Percentiles rank a stretch among this genome's conserved stretches.
Evolutionary conservation across 2,888 invertebrate species (phyloP).

Genomic region (Amaurobius ferox): DNA sequence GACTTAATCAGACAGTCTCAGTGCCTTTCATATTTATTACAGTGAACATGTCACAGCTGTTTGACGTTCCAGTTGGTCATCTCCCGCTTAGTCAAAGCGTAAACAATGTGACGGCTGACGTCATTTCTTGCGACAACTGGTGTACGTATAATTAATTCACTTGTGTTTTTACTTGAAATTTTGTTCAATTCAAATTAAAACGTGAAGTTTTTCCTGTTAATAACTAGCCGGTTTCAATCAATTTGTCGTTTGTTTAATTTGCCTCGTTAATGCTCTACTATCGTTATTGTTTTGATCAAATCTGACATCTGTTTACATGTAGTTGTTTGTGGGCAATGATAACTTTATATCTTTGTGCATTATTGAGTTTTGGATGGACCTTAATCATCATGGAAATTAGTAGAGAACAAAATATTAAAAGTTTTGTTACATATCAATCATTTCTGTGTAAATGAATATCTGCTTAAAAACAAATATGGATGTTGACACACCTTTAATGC

Average conservation of each 20-base stretch:
- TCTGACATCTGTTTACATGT: conserved; percentile 37
- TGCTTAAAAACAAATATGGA: conserved; percentile 34
- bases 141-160: conserved; percentile 13
- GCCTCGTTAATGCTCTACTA: not conserved
- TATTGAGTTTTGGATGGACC: not conserved
- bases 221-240: too few species aligned
- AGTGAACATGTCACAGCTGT: not conserved
- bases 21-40: too few species aligned
- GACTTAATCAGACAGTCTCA: too few species aligned
- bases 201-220: too few species aligned
- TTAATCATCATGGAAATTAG: not conserved
- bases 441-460: not conserved
- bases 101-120: not conserved
- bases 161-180: not conserved
- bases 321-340: too few species aligned
- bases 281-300: not conserved
- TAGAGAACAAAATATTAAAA: not conserved
- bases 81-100: not conserved
- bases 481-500: conserved; percentile 58
- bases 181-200: too few species aligned
- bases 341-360: not conserved
- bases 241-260: too few species aligned
- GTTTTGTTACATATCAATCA: not conserved
- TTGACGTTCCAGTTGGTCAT: conserved; percentile 5
- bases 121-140: not conserved